phyloP scores from a whole-genome alignment of 1,140 invertebrate genomes.

The Caerostris darwini region DNA sequence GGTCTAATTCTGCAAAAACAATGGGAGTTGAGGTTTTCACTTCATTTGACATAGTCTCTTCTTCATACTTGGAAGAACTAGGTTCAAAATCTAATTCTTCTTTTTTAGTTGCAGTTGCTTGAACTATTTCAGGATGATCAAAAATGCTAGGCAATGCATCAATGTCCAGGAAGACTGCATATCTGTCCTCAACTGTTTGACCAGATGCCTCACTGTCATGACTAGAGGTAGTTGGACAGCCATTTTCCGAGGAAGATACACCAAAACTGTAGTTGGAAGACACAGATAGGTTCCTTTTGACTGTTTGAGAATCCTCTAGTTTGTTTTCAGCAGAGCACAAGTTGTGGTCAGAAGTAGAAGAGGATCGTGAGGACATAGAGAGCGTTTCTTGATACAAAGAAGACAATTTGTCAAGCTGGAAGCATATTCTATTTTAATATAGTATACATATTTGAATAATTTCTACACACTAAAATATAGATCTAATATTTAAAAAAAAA shows the following conservation, averaged over 20 bases:
- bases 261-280: not conserved
- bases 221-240: not conserved
- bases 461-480: too few relatives aligned
- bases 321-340: not conserved
- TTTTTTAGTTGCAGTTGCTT: not conserved
- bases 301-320: not conserved
- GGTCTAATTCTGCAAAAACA: slow-evolving; percentile 95
- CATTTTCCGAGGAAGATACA: not conserved
- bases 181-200: slow-evolving; percentile 69
- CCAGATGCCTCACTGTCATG: not conserved
- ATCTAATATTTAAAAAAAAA: too few relatives aligned
- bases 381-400: slow-evolving; percentile 71
- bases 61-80: slow-evolving; percentile 78
- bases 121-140: slow-evolving; percentile 71
- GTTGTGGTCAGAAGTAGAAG: slow-evolving; percentile 72
- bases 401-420: slow-evolving; percentile 66
- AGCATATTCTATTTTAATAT: not conserved
- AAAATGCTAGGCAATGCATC: slow-evolving; percentile 76
- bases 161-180: slow-evolving; percentile 78
- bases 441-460: not conserved
- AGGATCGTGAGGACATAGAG: slow-evolving; percentile 70
- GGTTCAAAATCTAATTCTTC: not conserved
- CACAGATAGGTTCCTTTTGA: slow-evolving; percentile 35
- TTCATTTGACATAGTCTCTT: slow-evolving; percentile 28
- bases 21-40: slow-evolving; percentile 83